These are phyloP conservation scores for Luperina nickerlii DNA, from an alignment of 2,888 invertebrate genomes.

Conservation along the genomic window DNA sequence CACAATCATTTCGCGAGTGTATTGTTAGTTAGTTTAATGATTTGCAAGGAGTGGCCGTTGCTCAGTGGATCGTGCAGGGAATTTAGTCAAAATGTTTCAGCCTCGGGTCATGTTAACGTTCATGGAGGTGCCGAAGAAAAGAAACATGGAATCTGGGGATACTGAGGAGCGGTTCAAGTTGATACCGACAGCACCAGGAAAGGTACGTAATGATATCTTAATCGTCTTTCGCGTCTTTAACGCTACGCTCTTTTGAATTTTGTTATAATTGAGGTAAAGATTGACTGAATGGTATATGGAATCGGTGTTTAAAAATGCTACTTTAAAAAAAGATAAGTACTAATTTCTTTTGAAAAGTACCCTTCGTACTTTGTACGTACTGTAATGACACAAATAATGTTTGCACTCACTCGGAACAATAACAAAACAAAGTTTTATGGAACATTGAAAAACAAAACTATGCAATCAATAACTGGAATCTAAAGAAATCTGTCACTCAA, in stretches of 20 bases:
- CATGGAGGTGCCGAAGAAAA: conserved; percentile 60
- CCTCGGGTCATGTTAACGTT: conserved; percentile 67
- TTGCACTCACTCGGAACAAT: conserved; percentile 21
- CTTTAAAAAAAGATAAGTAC: conserved; percentile 15
- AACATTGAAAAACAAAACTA: conserved; percentile 63
- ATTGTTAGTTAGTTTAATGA: conserved; percentile 66
- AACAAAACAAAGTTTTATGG: conserved; percentile 35
- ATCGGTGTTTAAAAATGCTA: conserved; percentile 2
- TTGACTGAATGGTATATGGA: background rate
- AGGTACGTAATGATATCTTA: conserved; percentile 27
- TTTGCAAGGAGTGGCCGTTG: conserved; percentile 62
- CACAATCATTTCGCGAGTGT: conserved; percentile 63
- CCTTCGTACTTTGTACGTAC: conserved; percentile 14
- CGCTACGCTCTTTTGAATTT: background rate
- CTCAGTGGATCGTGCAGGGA: conserved; percentile 51
- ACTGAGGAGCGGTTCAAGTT: conserved; percentile 57
- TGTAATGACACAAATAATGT: conserved; percentile 32
- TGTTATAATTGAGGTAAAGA: background rate
- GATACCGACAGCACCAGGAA: conserved; percentile 26
- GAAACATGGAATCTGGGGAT: conserved; percentile 30
- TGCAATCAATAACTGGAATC: conserved; percentile 71
- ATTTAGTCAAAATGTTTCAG: conserved; percentile 65
- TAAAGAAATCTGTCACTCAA: conserved; percentile 77
- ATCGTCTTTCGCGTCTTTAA: background rate
- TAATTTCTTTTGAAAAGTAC: background rate